These are phyloP conservation scores for Protaetia brevitarsis DNA, from an alignment of 1,140 invertebrate genomes.

Conservation along the genomic window DNA sequence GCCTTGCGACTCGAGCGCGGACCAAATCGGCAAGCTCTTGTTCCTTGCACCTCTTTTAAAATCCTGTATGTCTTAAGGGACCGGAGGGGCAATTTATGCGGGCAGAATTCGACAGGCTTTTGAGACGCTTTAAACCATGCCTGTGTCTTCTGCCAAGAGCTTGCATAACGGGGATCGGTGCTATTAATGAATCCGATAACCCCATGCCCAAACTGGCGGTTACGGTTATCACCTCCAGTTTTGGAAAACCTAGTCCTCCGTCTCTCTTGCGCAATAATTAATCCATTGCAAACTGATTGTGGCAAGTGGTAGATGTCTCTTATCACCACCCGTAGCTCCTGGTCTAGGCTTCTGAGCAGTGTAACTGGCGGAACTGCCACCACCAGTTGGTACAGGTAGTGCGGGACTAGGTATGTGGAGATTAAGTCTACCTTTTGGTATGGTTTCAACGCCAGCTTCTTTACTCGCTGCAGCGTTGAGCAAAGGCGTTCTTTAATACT, in stretches of 20 bases:
- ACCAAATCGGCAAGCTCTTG: constrained; percentile 25
- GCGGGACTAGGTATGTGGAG: constrained; percentile 32
- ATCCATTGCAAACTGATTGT: constrained; percentile 22
- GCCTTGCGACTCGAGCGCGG: constrained; percentile 28
- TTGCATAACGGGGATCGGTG: constrained; percentile 30
- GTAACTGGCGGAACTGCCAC: constrained; percentile 25
- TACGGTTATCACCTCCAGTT: constrained; percentile 1
- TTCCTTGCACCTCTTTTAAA: constrained; percentile 20
- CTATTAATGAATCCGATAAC: constrained; percentile 15
- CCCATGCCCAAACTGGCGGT: constrained; percentile 13
- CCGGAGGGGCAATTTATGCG: constrained; percentile 24
- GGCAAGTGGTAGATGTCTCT: constrained; percentile 3
- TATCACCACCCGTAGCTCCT: constrained; percentile 28
- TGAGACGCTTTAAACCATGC: constrained; percentile 27
- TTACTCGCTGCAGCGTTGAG: constrained; percentile 19
- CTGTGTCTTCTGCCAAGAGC: constrained; percentile 27
- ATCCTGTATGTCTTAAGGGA: neutral
- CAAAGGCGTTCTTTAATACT: constrained; percentile 11
- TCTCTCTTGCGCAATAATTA: constrained; percentile 35
- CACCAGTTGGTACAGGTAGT: constrained; percentile 29
- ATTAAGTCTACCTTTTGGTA: constrained; percentile 34
- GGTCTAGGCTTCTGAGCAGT: constrained; percentile 27
- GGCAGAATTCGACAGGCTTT: constrained; percentile 10
- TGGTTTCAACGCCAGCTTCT: constrained; percentile 32
- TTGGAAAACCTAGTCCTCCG: constrained; percentile 33